Evolutionary conservation across 2,113 vertebrate species (phyloP), one percentile per base, ranked within the genome.

Genomic region (Guaruba guarouba): DNA sequence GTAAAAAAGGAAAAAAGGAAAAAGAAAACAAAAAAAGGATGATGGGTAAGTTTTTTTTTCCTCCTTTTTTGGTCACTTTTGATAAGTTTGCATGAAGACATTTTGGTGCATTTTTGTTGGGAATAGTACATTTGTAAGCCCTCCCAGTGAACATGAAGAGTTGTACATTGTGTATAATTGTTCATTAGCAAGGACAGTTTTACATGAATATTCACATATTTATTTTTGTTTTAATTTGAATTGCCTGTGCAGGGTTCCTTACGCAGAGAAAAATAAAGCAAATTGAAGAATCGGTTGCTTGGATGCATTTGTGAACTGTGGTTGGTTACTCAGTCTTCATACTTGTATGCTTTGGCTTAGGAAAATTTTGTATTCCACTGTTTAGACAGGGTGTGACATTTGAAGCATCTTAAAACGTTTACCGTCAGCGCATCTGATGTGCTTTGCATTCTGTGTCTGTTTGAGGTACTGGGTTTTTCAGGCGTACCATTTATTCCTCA

Each of bases 121-220:
- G 95, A 98, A 98, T 97, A 98, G 97, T 98, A 98, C 98, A 98
- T 98, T 99, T 98, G 98, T 98, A 96, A 97, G 96, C 97, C 85
- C 88, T 95, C 96, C 94, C 96, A 96, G 97, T 97, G 97, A 96
- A 98, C 96, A 98, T 96, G 92, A 97, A 97, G 96, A 98, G 97
- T 98, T 99, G 99, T 99, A 99, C 98, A 99, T 99, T 99, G 98
- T 99, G 99, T 99, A 99, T 99, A 99, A 99, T 99, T 99, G 98
- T 99, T 99, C 98, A 98, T 98, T 99, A 98, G 98, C 98, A 98
- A 98, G 98, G 98, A 98, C 98, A 97, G 98, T 99, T 99, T 99
- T 99, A 99, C 99, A 99, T 99, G 97, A 98, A 98, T 99, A 98
- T 99, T 98, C 98, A 98, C 99, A 99, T 99, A 98, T 98, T 99